These are phyloP conservation scores for Brachyhypopomus gauderio DNA, from an alignment of 2,113 vertebrate genomes.

Conservation along the genomic window DNA sequence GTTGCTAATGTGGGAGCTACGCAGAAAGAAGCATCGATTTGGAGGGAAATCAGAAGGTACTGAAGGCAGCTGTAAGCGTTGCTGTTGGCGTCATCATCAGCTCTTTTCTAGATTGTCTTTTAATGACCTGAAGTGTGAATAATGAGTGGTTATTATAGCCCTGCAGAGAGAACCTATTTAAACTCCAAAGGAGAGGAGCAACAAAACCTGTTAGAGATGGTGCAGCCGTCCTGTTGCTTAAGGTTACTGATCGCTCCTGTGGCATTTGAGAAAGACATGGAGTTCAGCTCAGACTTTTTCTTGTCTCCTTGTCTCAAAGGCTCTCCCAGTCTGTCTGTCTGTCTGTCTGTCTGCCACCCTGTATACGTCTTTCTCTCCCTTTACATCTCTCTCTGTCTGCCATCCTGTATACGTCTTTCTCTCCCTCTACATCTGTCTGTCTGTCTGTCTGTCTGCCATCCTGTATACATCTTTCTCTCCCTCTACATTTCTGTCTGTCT, in stretches of 20 bases:
- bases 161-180: slow-evolving; percentile 56
- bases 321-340: too few relatives aligned
- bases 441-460: neutral
- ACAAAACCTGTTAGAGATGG: slow-evolving; percentile 23
- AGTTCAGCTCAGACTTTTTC: neutral
- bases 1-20: neutral
- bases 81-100: slow-evolving; percentile 34
- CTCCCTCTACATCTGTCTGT: too few relatives aligned
- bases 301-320: neutral
- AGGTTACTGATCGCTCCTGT: neutral
- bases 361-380: too few relatives aligned
- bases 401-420: too few relatives aligned
- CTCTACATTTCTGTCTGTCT: slow-evolving; percentile 39
- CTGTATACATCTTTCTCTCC: neutral
- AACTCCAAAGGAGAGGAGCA: slow-evolving; percentile 41
- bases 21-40: slow-evolving; percentile 31
- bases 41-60: slow-evolving; percentile 32
- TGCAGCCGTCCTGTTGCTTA: slow-evolving; percentile 18
- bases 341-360: too few relatives aligned
- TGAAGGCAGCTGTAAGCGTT: slow-evolving; percentile 20
- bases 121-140: slow-evolving; percentile 59
- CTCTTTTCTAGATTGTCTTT: slow-evolving; percentile 52
- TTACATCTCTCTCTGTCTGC: too few relatives aligned
- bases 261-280: neutral
- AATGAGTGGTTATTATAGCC: slow-evolving; percentile 56